Base-by-base conservation (phyloP, 1,140 invertebrate species). In the Drosophila pseudoobscura region DNA sequence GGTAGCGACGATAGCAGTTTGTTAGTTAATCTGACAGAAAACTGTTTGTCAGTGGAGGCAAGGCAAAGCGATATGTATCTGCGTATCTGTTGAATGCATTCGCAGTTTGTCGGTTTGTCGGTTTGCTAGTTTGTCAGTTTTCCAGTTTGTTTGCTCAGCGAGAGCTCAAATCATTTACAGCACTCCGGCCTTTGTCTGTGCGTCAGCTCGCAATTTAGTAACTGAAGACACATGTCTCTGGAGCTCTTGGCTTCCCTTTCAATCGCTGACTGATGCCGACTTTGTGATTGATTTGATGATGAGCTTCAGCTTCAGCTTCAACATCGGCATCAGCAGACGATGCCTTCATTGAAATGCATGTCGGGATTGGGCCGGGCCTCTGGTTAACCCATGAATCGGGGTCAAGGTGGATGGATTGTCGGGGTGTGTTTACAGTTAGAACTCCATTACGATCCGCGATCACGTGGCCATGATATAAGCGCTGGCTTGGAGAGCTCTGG, bases 21-120 rank as follows among this genome's bases (percentile, higher is more conserved):
- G 72, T 59, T 77, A 84, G 76, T 77, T 85, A 85, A 85, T 79
- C 80, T 85, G 80, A 85, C 82, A 80, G 78, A 56, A 63, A 80
- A 75, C 64, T 69, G 60, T 82, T 87, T 77, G 78, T 75, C 82
- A 75, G 82, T 52, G 71, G 64, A 50, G 70, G 64, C 20, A 20
- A 50, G 62, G 55, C 61, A 63, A 59, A 76, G 51, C 43, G 73
- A 77, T 80, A 64, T 80, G 77, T 77, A 76, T 80, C 68, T 84
- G 53, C 58, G 71, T 58, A 65, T 75, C 70, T 83, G 61, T 59
- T 73, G 76, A 47, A 59, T 80, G 80, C 80, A 80, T 70, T 73
- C 55, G 55, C 75, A 56, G 75, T 75, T 26, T 26, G 55, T 53
- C 31, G 5, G 35, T 73, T 58, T 72, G 61, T 73, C 20, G 17